Base-by-base conservation (phyloP, 2,888 invertebrate species). In the Ochropacha duplaris region DNA sequence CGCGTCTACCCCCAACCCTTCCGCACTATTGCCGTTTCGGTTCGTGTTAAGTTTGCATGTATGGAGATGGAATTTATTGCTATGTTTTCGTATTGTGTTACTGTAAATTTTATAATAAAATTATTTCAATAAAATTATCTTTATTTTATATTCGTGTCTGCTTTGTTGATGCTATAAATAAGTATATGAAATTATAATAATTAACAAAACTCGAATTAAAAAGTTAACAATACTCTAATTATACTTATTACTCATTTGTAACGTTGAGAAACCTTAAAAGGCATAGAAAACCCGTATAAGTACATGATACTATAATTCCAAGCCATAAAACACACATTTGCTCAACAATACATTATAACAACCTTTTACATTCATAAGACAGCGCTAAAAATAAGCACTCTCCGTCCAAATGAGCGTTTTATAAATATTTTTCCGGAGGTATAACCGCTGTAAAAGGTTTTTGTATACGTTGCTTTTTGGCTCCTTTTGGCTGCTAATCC, bases 381-480 rank as follows among this genome's bases (percentile, higher is more conserved):
- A 54, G 26, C 31, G 44, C 49, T 57, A 55, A 49, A 67, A 62
- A 73, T 64, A 84, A 87, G 80, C 84, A 58, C 61, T 66, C 79
- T 90, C 90, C 81, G 69, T 71, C 71, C 65, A 68, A 64, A 62
- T 68, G 64, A 81, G 70, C 86, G 69, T 84, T 90, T 87, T 81
- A 90, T 90, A 90, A 91, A 91, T 88, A 92, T 92, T 92, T 92
- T 92, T 90, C 82, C 81, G 71, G 79, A 75, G 79, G 74, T 87
- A 83, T 88, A 88, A 89, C 91, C 87, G 86, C 88, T 86, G 89
- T 92, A 90, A 92, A 92, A 92, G 92, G 92, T 92, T 92, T 92
- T 91, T 92, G 92, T 92, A 92, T 91, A 92, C 92, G 92, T 90
- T 88, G 92, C 92, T 91, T 92, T 92, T 92, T 91, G 91, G 86